Percentiles rank a stretch among this genome's conserved stretches.
Conservation (phyloP, 2,888 invertebrate genomes). For the Tanytarsus gracilentus region DNA sequence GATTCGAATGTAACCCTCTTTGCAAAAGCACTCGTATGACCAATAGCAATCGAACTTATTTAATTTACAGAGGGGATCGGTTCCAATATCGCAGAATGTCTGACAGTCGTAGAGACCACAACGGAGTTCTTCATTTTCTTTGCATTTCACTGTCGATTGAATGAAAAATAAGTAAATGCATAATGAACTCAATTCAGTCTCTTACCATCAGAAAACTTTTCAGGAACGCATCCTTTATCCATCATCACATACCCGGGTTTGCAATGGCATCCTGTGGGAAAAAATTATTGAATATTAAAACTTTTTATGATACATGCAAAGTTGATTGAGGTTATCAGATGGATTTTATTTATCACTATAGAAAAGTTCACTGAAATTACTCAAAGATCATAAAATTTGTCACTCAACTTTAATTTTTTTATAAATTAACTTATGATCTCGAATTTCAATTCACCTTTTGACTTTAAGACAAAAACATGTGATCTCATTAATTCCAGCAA, state of each 20-base stretch:
- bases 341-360: too few species aligned
- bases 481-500: too few species aligned
- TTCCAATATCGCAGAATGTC: not conserved
- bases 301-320: too few species aligned
- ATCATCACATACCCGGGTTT: conserved; percentile 1
- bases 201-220: not conserved
- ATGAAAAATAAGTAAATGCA: too few species aligned
- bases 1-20: not conserved
- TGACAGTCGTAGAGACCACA: not conserved
- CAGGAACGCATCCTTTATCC: not conserved
- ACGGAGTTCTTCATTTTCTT: not conserved
- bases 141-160: not conserved
- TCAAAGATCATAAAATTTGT: too few species aligned
- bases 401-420: too few species aligned
- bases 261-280: not conserved
- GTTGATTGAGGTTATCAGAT: too few species aligned
- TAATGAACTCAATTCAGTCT: not conserved
- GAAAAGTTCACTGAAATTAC: too few species aligned
- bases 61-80: not conserved
- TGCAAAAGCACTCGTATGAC: not conserved
- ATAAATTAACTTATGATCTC: too few species aligned
- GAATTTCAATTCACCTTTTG: too few species aligned
- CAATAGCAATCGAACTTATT: not conserved
- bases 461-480: too few species aligned
- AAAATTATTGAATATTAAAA: too few species aligned